Base-by-base conservation (phyloP, 2,113 vertebrate genomes). In the Myiopsitta monachus region DNA sequence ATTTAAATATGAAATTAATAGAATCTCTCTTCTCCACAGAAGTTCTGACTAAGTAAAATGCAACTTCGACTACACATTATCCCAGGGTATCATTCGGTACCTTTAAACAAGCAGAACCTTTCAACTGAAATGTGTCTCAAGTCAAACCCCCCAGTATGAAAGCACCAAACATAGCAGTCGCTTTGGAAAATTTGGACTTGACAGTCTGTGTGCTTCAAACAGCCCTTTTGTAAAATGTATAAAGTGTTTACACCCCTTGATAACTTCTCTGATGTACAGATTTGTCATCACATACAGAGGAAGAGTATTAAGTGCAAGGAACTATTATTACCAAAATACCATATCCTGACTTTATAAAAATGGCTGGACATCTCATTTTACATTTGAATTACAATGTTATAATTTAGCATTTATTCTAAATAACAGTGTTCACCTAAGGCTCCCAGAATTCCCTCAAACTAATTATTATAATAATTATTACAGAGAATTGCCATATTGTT, bases 231-330 rank as follows among this genome's bases (percentile, higher is more conserved):
- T 75, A 81, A 93, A 74, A 59, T 28, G n/a, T 39, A 33, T 41
- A 1, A 91, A 74, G 46, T 72, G 43, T 64, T 93, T 81, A 92
- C 24, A 39, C 31, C 36, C 61, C 68, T 88, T 74, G 83, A 75
- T 90, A 93, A 86, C 39, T 87, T 77, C 61, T 93, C 44, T 93
- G 92, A 92, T 85, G 78, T 73, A 73, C 44, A 82, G 51, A 61
- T 82, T 91, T 91, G 94, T 77, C 66, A 72, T 55, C 72, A 77
- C 5, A 13, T 83, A 70, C 46, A 81, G 63, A 86, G 74, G 36
- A 95, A 90, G 68, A 64, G 12, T 46, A 85, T 57, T 81, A 88
- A 87, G 66, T 78, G 55, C 51, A 84, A 87, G 55, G 57, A 92
- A 57, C 39, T 81, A 55, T 70, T 61, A 70, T 55, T 92, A 91